phyloP scores from a whole-genome alignment of 1,140 invertebrate genomes.

The Periplaneta americana region DNA sequence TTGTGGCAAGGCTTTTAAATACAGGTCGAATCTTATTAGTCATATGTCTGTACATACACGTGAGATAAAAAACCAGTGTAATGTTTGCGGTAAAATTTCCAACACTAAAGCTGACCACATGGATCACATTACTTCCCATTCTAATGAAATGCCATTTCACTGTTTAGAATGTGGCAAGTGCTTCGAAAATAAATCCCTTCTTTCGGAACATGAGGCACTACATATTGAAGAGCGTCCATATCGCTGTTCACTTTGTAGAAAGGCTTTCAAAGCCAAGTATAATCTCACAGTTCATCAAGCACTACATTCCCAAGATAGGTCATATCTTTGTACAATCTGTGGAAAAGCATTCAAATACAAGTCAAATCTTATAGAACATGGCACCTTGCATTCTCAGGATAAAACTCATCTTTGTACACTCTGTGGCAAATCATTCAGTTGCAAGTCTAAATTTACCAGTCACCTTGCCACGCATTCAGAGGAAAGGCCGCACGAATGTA shows the following conservation, averaged over 20 bases:
- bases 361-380: not conserved
- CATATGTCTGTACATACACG: conserved; percentile 26
- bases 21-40: not conserved
- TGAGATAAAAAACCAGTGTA: conserved; percentile 31
- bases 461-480: conserved; percentile 26
- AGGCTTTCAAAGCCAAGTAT: conserved; percentile 34
- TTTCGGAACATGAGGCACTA: conserved; percentile 18
- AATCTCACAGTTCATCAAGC: not conserved
- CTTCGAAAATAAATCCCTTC: conserved; percentile 10
- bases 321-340: conserved; percentile 12
- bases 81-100: conserved; percentile 29
- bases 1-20: not conserved
- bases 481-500: conserved; percentile 31
- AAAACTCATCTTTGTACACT: not conserved
- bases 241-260: conserved; percentile 54
- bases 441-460: not conserved
- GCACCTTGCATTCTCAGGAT: not conserved
- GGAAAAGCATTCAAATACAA: conserved; percentile 14
- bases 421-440: not conserved
- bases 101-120: conserved; percentile 27
- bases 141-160: not conserved
- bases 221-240: conserved; percentile 57
- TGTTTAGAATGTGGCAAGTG: conserved; percentile 16
- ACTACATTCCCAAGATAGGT: not conserved
- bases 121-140: conserved; percentile 6